Evolutionary conservation across 2,113 vertebrate genomes (phyloP).

Genomic region (Cathartes aura): DNA sequence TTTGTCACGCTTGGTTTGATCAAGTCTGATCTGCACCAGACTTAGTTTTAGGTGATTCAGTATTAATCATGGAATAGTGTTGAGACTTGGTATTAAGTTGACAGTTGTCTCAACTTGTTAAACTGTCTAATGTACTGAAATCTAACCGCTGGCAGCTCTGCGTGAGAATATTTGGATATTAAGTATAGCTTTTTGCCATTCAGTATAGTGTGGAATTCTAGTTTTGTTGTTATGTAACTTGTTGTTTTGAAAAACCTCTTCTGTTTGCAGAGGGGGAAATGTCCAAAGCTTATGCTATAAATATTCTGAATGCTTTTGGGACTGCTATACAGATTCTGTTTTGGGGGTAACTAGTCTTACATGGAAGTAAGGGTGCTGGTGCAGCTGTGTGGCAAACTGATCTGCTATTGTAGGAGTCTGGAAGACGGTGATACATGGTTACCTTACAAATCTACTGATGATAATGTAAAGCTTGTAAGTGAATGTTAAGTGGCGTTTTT

Average conservation of each 20-base stretch:
- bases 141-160: background rate
- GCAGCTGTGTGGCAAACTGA: background rate
- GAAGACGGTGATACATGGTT: fast-evolving
- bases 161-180: background rate
- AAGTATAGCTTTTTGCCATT: background rate
- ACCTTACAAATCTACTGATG: background rate
- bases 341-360: background rate
- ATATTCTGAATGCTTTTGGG: background rate
- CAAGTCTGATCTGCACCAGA: background rate
- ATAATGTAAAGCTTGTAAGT: background rate
- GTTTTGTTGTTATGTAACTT: background rate
- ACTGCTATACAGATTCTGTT: background rate
- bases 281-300: background rate
- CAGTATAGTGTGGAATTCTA: background rate
- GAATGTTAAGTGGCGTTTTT: background rate
- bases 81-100: background rate
- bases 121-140: fast-evolving
- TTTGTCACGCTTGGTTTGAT: background rate
- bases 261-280: background rate
- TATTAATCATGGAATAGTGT: background rate
- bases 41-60: background rate
- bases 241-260: background rate
- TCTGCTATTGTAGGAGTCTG: background rate
- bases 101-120: background rate
- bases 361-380: background rate